Percentiles rank a stretch among this genome's conserved stretches.
phyloP scores from a whole-genome alignment of 1,140 invertebrate species.

The Aleiodes sp. region DNA sequence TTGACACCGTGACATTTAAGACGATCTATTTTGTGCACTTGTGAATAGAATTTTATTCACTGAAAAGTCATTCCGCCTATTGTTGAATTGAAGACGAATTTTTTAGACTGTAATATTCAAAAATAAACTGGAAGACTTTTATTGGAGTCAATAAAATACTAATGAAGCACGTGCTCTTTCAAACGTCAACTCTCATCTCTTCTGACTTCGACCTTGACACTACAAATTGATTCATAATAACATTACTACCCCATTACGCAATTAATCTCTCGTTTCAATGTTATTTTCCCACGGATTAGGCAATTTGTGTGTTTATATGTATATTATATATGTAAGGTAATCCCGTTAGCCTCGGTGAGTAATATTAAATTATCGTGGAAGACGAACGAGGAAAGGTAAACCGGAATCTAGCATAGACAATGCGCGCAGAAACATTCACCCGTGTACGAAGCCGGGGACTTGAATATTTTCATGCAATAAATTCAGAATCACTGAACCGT shows the following conservation, averaged over 20 bases:
- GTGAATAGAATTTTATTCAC: no score
- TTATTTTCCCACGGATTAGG: slow-evolving; percentile 19
- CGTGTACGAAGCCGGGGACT: no score
- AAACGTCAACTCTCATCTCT: not conserved
- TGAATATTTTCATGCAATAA: not conserved
- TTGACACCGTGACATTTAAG: not conserved
- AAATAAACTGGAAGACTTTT: no score
- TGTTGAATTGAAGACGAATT: no score
- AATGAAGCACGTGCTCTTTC: not conserved
- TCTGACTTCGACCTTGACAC: not conserved
- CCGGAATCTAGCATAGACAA: not conserved
- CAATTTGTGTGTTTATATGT: slow-evolving; percentile 20
- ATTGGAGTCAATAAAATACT: not conserved
- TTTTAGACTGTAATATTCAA: no score
- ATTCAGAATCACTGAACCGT: slow-evolving; percentile 10
- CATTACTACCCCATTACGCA: slow-evolving; percentile 8
- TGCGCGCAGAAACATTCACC: not conserved
- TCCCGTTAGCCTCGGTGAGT: slow-evolving; percentile 20
- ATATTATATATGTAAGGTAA: slow-evolving; percentile 5
- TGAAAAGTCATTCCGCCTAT: no score
- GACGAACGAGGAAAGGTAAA: not conserved
- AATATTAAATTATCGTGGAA: slow-evolving; percentile 29
- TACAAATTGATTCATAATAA: not conserved
- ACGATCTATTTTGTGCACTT: no score
- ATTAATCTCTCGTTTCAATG: slow-evolving; percentile 5